Conservation (phyloP, 2,888 invertebrate genomes). For the Tiliacea citrago region DNA sequence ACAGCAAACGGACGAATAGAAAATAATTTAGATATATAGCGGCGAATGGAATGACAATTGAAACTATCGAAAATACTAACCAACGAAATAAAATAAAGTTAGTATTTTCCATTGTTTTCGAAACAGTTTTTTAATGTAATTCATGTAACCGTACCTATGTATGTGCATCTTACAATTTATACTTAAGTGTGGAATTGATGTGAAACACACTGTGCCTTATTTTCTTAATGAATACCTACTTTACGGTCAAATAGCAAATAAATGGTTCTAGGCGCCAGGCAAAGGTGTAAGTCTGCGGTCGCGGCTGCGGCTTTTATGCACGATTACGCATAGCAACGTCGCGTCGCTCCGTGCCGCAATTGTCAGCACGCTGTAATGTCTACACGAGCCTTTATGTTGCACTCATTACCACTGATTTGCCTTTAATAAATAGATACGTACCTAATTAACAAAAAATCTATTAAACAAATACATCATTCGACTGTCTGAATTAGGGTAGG, state of each 20-base stretch:
- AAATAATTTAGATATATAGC: slow-evolving; percentile 33
- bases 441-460: no score
- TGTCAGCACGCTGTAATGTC: not conserved
- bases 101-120: not conserved
- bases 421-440: not conserved
- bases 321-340: slow-evolving; percentile 33
- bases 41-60: slow-evolving; percentile 12
- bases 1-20: slow-evolving; percentile 34
- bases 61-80: slow-evolving; percentile 20
- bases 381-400: slow-evolving; percentile 11
- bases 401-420: not conserved
- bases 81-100: slow-evolving; percentile 5
- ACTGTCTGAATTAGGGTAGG: not conserved
- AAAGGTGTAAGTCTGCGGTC: slow-evolving; percentile 40
- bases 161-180: no score
- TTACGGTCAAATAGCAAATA: not conserved
- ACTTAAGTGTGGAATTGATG: not conserved
- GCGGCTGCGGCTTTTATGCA: slow-evolving; percentile 26
- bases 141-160: no score
- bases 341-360: not conserved
- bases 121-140: not conserved
- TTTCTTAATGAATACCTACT: not conserved
- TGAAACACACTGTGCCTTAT: not conserved
- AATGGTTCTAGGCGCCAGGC: not conserved
- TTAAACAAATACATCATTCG: not conserved